phyloP scores from a whole-genome alignment of 2,888 invertebrate species.

The Plagodis pulveraria region DNA sequence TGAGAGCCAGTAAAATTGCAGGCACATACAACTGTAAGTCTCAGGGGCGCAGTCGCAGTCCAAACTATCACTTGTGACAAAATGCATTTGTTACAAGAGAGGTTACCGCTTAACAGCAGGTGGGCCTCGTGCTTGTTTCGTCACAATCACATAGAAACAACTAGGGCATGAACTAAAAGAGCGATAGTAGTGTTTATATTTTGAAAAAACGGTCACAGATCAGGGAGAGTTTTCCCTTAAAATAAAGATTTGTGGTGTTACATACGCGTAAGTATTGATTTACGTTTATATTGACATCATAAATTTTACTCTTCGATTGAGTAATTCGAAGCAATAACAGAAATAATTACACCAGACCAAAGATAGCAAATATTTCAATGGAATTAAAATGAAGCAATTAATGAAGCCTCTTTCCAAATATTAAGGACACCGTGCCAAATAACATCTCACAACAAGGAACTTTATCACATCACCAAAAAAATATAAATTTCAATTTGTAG shows the following conservation, averaged over 20 bases:
- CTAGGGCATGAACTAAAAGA: too few species aligned
- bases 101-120: too few species aligned
- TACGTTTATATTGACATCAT: not conserved
- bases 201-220: too few species aligned
- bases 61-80: too few species aligned
- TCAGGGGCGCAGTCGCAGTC: too few species aligned
- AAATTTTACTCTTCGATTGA: not conserved
- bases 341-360: conserved; percentile 10
- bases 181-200: too few species aligned
- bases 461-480: not conserved
- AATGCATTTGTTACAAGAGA: too few species aligned
- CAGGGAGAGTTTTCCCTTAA: not conserved
- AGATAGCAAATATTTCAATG: conserved; percentile 9
- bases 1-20: too few species aligned
- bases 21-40: too few species aligned
- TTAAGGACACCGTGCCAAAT: not conserved
- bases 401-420: conserved; percentile 9
- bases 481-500: not conserved
- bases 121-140: too few species aligned
- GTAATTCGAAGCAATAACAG: conserved; percentile 7
- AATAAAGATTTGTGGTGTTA: not conserved
- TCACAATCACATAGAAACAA: too few species aligned
- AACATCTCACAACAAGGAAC: not conserved
- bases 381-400: conserved; percentile 16
- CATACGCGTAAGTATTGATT: not conserved